phyloP scores from a whole-genome alignment of 2,888 invertebrate species.

The Cataglyphis albicans region DNA sequence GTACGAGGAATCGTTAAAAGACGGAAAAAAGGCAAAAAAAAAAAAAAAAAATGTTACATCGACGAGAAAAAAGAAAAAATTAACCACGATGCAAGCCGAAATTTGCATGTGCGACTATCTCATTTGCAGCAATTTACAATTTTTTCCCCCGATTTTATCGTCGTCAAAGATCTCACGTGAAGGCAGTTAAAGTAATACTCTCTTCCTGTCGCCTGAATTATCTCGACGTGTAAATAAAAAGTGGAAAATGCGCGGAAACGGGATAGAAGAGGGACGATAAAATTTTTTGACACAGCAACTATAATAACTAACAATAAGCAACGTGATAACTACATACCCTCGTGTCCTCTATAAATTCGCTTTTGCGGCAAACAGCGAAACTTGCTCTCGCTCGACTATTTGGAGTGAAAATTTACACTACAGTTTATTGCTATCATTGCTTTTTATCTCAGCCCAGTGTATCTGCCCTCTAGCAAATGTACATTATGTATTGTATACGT shows the following conservation, averaged over 20 bases:
- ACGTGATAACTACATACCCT: background rate
- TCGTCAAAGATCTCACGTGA: constrained; percentile 54
- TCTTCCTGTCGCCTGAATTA: constrained; percentile 23
- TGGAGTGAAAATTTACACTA: constrained; percentile 29
- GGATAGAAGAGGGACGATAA: constrained; percentile 18
- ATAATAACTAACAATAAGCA: constrained; percentile 9
- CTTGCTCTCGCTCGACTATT: constrained; percentile 21
- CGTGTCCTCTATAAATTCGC: constrained; percentile 23
- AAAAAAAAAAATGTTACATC: constrained; percentile 1
- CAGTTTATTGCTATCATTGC: constrained; percentile 20
- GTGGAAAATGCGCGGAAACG: constrained; percentile 8
- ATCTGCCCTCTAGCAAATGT: background rate
- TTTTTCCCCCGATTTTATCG: constrained; percentile 44
- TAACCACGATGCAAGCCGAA: background rate
- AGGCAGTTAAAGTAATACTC: constrained; percentile 25
- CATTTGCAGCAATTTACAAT: constrained; percentile 40
- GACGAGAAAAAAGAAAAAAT: background rate
- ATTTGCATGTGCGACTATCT: constrained; percentile 19
- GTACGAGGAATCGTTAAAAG: background rate
- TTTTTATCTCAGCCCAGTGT: constrained; percentile 9
- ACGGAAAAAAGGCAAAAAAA: background rate
- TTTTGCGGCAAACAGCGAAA: constrained; percentile 24
- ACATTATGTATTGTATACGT: background rate
- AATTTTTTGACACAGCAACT: constrained; percentile 20
- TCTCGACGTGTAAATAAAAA: constrained; percentile 45